phyloP scores from a whole-genome alignment of 2,888 invertebrate genomes.

The Mesoligia furuncula region DNA sequence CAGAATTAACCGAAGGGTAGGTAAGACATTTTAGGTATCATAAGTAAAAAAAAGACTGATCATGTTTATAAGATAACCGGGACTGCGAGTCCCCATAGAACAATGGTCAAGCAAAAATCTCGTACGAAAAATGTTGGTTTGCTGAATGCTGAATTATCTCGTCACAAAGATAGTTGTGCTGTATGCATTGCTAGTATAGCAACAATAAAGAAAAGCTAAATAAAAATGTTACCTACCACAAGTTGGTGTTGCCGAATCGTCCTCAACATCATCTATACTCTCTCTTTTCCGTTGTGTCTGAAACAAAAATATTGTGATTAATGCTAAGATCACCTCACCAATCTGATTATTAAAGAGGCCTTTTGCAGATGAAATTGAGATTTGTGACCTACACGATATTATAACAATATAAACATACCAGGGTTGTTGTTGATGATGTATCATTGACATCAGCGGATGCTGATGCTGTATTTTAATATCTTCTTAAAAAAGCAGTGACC shows the following conservation, averaged over 20 bases:
- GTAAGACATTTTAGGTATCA: too few species aligned
- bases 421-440: too few species aligned
- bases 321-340: not conserved
- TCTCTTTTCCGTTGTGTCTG: not conserved
- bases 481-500: too few species aligned
- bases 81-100: not conserved
- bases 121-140: not conserved
- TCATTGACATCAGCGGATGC: too few species aligned
- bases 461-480: too few species aligned
- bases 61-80: not conserved
- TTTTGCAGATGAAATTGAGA: not conserved
- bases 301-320: not conserved
- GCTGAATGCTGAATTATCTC: not conserved
- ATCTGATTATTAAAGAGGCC: not conserved
- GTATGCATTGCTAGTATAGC: not conserved
- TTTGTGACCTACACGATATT: too few species aligned
- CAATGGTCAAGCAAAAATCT: not conserved
- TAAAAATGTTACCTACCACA: not conserved
- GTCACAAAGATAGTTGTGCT: not conserved
- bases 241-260: fast-evolving
- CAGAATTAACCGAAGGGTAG: too few species aligned
- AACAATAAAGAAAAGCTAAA: not conserved
- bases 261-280: not conserved
- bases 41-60: too few species aligned
- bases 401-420: too few species aligned